Evolutionary conservation across 2,113 vertebrate genomes (phyloP).

Genomic region (Semnornis frantzii): DNA sequence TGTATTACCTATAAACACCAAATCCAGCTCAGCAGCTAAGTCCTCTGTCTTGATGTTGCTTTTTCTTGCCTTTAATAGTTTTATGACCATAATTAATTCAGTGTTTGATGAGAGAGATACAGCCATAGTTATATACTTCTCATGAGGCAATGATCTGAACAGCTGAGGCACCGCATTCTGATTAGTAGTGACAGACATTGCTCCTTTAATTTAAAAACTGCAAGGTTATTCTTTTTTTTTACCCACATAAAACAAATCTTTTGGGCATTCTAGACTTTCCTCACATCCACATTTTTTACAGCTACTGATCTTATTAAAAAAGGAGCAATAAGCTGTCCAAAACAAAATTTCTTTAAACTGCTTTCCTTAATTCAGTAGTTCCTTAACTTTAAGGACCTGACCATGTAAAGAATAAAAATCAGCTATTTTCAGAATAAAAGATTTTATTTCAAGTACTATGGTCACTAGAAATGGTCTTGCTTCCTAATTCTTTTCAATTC

Average conservation of each 20-base stretch:
- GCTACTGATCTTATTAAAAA: not conserved
- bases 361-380: conserved; percentile 35
- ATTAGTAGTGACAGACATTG: not conserved
- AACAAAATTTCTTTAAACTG: not conserved
- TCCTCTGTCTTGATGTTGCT: conserved; percentile 14
- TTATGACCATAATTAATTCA: conserved; percentile 34
- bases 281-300: not conserved
- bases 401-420: conserved; percentile 5
- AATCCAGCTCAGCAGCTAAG: conserved; percentile 17
- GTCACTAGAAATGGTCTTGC: conserved; percentile 19
- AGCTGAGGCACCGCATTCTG: not conserved
- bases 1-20: conserved; percentile 12
- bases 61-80: conserved; percentile 31
- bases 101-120: not conserved
- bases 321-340: not conserved
- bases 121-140: not conserved
- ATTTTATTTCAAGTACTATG: conserved; percentile 29
- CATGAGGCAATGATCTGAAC: conserved; percentile 18
- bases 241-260: not conserved
- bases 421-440: conserved; percentile 35
- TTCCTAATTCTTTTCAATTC: conserved; percentile 34
- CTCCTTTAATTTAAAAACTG: conserved; percentile 3
- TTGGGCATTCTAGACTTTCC: not conserved
- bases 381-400: conserved; percentile 2
- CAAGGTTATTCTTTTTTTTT: not conserved